Evolutionary conservation across 1,140 invertebrate species (phyloP).

Genomic region (Platyura marginata): DNA sequence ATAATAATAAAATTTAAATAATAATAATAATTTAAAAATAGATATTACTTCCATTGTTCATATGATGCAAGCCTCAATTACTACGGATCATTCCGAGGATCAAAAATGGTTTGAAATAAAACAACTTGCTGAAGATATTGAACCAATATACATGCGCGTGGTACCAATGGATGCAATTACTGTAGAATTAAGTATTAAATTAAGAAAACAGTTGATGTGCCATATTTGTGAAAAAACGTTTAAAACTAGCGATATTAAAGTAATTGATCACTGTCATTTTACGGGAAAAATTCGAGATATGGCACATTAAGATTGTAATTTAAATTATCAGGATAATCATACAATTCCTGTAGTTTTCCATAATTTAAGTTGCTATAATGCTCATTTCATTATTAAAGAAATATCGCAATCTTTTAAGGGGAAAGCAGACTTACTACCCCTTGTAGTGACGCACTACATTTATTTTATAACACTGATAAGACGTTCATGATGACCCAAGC

Average conservation of each 20-base stretch:
- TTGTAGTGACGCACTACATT: no score
- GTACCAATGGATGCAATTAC: neutral
- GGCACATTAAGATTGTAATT: slow-evolving; percentile 13
- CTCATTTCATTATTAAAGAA: neutral
- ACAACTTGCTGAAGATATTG: neutral
- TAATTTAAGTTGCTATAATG: slow-evolving; percentile 11
- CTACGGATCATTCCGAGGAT: neutral
- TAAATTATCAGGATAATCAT: slow-evolving; percentile 10
- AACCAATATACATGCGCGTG: neutral
- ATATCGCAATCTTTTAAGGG: slow-evolving; percentile 1
- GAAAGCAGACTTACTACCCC: slow-evolving; percentile 11
- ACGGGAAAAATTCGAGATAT: slow-evolving; percentile 11
- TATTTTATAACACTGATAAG: no score
- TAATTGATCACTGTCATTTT: slow-evolving; percentile 13
- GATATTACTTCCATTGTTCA: neutral
- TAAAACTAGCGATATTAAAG: slow-evolving; percentile 1
- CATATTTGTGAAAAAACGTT: neutral
- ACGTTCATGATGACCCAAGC: no score
- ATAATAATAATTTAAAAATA: neutral
- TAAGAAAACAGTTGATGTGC: neutral
- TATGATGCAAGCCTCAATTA: neutral
- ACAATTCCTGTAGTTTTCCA: slow-evolving; percentile 20
- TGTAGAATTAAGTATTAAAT: neutral
- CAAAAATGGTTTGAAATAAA: neutral
- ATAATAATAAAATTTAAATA: no score